phyloP scores from a whole-genome alignment of 2,113 vertebrate species.

The Rhinopomastus cyanomelas region DNA sequence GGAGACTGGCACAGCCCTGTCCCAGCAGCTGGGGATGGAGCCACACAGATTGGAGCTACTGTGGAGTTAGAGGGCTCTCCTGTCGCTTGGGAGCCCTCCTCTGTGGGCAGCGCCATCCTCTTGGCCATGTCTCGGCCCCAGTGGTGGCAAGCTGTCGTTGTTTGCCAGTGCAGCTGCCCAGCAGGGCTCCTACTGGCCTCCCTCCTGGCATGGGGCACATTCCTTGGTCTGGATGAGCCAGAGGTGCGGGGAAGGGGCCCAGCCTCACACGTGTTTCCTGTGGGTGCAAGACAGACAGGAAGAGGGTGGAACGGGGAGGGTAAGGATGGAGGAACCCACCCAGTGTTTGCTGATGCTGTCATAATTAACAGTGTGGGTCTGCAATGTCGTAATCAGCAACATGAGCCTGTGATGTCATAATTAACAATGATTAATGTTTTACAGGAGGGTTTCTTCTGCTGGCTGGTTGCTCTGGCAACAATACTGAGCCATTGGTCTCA shows the following conservation, averaged over 20 bases:
- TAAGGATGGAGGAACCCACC: not conserved
- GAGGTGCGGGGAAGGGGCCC: rapidly evolving
- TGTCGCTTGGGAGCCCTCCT: not conserved
- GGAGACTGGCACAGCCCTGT: not conserved
- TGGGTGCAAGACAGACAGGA: rapidly evolving
- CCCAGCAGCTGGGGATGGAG: not conserved
- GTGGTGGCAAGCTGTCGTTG: not conserved
- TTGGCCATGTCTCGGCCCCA: not conserved
- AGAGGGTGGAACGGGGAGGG: not conserved
- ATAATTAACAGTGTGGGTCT: not conserved
- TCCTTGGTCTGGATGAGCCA: rapidly evolving
- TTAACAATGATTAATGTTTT: conserved; percentile 44
- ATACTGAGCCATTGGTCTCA: not conserved
- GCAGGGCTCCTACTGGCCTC: not conserved
- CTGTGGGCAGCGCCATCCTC: rapidly evolving
- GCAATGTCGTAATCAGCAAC: not conserved
- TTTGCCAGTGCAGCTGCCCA: rapidly evolving
- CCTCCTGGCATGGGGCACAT: not conserved
- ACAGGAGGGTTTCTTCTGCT: conserved; percentile 2
- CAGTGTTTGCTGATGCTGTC: not conserved
- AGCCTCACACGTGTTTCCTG: rapidly evolving
- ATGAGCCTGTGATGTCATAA: conserved; percentile 5
- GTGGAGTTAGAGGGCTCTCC: not conserved
- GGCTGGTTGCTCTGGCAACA: conserved; percentile 49
- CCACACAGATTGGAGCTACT: not conserved